A percentile compares a stretch with the other conserved stretches of the same genome.
These are phyloP conservation scores for Leptopterna dolabrata DNA, from an alignment of 2,888 invertebrate species.

Conservation along the genomic window DNA sequence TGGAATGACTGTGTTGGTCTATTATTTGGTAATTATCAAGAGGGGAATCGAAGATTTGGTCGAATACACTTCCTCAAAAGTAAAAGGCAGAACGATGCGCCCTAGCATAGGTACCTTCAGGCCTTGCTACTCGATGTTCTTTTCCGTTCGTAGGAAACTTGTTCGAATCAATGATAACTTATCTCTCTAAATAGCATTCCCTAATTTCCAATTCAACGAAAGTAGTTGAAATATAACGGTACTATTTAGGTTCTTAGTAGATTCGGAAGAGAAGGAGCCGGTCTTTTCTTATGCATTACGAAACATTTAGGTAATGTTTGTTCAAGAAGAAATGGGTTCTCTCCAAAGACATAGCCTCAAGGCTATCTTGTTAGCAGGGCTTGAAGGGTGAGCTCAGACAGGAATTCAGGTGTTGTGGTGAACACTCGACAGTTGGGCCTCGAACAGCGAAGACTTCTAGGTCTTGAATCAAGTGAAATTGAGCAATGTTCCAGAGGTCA, in stretches of 20 bases:
- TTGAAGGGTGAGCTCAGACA: not conserved
- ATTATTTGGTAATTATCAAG: not conserved
- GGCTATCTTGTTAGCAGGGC: not conserved
- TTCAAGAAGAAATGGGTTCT: not conserved
- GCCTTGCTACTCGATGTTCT: not conserved
- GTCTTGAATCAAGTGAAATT: not conserved
- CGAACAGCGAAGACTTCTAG: not conserved
- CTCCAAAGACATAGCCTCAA: not conserved
- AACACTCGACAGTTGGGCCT: not conserved
- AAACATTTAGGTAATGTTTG: not conserved
- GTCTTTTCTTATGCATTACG: not conserved
- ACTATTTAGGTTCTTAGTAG: not conserved
- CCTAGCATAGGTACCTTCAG: not conserved
- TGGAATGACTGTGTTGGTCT: not conserved
- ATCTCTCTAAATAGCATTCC: not conserved
- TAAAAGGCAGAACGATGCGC: slow-evolving; percentile 38
- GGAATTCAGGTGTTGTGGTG: not conserved
- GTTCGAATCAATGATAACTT: not conserved
- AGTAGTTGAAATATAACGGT: not conserved
- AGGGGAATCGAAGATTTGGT: not conserved
- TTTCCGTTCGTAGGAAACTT: not conserved
- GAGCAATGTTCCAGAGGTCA: not conserved
- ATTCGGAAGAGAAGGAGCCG: not conserved
- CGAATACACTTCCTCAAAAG: not conserved
- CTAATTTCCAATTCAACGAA: not conserved